phyloP scores from a whole-genome alignment of 1,140 invertebrate species.

The Lethrus apterus region DNA sequence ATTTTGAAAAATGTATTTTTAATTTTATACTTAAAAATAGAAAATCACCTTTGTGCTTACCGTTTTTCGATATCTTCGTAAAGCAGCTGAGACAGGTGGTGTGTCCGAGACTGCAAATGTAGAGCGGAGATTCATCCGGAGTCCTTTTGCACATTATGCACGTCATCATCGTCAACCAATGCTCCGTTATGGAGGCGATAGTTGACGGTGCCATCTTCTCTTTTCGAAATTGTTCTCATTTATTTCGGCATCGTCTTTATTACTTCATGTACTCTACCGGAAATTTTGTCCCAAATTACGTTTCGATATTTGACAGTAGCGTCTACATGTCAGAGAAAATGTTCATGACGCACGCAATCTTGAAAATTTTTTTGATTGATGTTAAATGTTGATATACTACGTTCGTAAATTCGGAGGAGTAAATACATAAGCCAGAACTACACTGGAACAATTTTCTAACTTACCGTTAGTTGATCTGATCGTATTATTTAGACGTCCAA shows the following conservation, averaged over 20 bases:
- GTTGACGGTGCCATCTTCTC: conserved; percentile 7
- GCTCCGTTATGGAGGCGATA: conserved; percentile 14
- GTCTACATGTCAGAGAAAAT: too few species aligned
- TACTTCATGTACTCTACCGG: not conserved
- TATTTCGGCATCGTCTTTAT: not conserved
- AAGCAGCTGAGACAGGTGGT: conserved; percentile 18
- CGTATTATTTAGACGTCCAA: too few species aligned
- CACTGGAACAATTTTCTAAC: too few species aligned
- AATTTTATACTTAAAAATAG: too few species aligned
- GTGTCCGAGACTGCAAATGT: conserved; percentile 23
- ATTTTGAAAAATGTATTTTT: too few species aligned
- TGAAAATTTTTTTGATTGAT: too few species aligned
- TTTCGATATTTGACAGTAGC: conserved; percentile 6
- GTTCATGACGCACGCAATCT: too few species aligned
- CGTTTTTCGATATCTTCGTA: conserved; percentile 10
- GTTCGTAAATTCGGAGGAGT: too few species aligned
- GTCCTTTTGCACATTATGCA: conserved; percentile 18
- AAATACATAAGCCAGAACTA: too few species aligned
- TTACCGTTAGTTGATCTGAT: too few species aligned
- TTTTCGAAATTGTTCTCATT: not conserved
- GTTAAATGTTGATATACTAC: too few species aligned
- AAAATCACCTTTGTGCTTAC: too few species aligned
- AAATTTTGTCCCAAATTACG: conserved; percentile 10
- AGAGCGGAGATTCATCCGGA: conserved; percentile 21
- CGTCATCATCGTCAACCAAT: conserved; percentile 24